Base-by-base conservation (phyloP, 2,888 invertebrate species). In the Agrochola lychnidis region DNA sequence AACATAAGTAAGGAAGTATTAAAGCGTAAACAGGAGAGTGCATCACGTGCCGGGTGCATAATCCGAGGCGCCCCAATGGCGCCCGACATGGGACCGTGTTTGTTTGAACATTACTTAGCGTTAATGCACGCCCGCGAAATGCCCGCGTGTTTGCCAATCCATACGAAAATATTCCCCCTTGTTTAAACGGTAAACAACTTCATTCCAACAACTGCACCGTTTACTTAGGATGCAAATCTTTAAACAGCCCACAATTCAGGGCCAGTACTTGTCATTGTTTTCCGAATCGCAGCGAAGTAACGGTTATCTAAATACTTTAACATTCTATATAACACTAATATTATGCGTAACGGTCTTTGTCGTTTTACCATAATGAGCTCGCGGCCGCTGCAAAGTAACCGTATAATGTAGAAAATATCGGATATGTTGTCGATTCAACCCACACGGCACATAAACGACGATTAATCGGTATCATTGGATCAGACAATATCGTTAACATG, bases 321-420 rank as follows among this genome's bases (percentile, higher is more conserved):
- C 86, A 88, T 90, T 90, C 86, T 90, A 88, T 90, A 88, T 89
- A 90, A 91, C 86, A 90, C 85, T 89, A 89, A 89, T 90, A 89
- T 91, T 93, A 92, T 92, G 92, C 91, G 88, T 93, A 93, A 93
- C 93, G 91, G 92, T 92, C 89, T 91, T 90, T 90, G 91, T 91
- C 91, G 83, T 89, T 89, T 90, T 88, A 89, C 88, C 86, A 90
- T 91, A 91, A 91, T 89, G 87, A 89, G 88, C 85, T 78, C 68
- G 85, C 70, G 70, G 84, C 78, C 79, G 84, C 82, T 87, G 87
- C 81, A 81, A 80, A 80, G 70, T 87, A 86, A 84, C 78, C 80
- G 82, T 87, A 84, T 84, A 83, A 84, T 84, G 79, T 88, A 87
- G 87, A 88, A 87, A 87, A 90, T 84, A 88, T 90, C 84, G 83